Conservation (phyloP, 2,888 invertebrate genomes). For the Limnephilus auricula region DNA sequence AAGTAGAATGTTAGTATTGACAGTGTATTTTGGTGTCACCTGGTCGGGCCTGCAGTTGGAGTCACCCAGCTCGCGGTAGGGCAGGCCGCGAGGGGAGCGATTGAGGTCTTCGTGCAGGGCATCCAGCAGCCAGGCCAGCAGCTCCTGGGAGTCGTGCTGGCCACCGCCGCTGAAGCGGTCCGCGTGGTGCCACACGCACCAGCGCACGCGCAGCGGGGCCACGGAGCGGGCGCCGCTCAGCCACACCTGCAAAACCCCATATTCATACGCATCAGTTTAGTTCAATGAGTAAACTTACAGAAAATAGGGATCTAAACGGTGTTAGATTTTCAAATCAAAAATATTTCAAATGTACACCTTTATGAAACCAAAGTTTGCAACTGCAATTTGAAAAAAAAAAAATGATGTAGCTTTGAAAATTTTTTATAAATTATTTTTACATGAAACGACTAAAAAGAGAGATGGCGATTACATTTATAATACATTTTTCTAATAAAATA, state of each 20-base stretch:
- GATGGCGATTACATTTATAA: too few species aligned
- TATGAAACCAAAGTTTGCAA: too few species aligned
- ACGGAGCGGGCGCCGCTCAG: conserved; percentile 89
- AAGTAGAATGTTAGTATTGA: background rate
- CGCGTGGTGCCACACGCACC: conserved; percentile 92
- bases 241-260: conserved; percentile 80
- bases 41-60: conserved; percentile 88
- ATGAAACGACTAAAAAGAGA: too few species aligned
- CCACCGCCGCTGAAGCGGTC: conserved; percentile 92
- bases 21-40: conserved; percentile 67
- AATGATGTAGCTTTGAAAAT: too few species aligned
- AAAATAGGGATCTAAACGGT: background rate
- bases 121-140: conserved; percentile 94
- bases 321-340: background rate
- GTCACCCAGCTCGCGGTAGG: conserved; percentile 86
- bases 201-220: conserved; percentile 90
- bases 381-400: too few species aligned
- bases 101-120: conserved; percentile 95
- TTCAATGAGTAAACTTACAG: background rate
- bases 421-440: too few species aligned
- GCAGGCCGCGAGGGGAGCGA: conserved; percentile 78
- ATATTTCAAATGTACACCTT: too few species aligned
- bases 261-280: background rate
- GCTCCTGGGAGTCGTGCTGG: conserved; percentile 96
- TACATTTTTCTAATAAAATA: too few species aligned